Conservation (phyloP, 1,140 invertebrate species). For the Neodiprion lecontei region DNA sequence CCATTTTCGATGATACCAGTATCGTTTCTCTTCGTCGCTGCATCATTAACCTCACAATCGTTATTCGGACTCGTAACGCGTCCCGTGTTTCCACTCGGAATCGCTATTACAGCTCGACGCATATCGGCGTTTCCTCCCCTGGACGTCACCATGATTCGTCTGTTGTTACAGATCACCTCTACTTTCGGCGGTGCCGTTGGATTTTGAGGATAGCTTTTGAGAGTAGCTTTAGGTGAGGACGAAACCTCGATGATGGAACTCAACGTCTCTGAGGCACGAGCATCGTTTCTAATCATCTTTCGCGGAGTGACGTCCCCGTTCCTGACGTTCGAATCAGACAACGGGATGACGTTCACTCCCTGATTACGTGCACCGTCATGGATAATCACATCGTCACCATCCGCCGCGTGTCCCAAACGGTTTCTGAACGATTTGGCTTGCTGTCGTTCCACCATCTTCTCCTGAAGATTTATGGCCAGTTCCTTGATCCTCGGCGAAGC, state of each 20-base stretch:
- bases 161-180: too few relatives aligned
- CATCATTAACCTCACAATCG: too few relatives aligned
- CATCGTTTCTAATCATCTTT: not conserved
- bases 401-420: slow-evolving; percentile 14
- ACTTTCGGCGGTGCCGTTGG: too few relatives aligned
- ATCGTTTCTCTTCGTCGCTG: too few relatives aligned
- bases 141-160: too few relatives aligned
- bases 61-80: too few relatives aligned
- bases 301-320: not conserved
- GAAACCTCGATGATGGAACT: not conserved
- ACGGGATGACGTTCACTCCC: not conserved
- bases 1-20: not conserved
- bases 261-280: not conserved
- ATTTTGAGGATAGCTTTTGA: too few relatives aligned
- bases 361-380: slow-evolving; percentile 20
- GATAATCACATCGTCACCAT: not conserved
- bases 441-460: slow-evolving; percentile 36
- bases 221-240: not conserved
- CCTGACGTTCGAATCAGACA: slow-evolving; percentile 4
- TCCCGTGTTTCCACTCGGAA: too few relatives aligned
- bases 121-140: too few relatives aligned
- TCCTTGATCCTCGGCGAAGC: slow-evolving; percentile 36
- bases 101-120: too few relatives aligned
- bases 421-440: not conserved
- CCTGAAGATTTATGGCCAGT: slow-evolving; percentile 37